A percentile compares a stretch with the other conserved stretches of the same genome.
These are phyloP conservation scores for Ylistrum balloti DNA, from an alignment of 1,140 invertebrate genomes.

Conservation along the genomic window DNA sequence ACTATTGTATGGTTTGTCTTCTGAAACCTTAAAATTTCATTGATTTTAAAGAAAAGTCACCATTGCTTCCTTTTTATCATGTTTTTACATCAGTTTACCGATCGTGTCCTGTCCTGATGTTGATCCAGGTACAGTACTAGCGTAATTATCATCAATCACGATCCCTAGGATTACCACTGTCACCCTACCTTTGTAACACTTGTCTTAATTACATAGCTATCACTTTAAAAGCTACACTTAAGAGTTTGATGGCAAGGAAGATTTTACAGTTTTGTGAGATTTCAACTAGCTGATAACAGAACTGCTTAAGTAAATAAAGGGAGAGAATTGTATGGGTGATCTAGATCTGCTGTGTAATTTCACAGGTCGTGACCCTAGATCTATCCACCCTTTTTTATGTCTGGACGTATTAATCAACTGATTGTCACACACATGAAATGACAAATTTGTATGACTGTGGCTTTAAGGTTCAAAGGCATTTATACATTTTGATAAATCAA, in stretches of 20 bases:
- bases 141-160: no score
- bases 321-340: neutral
- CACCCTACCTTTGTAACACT: neutral
- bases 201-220: neutral
- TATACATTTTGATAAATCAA: neutral
- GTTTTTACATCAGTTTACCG: no score
- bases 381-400: neutral
- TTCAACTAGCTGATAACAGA: constrained; percentile 17
- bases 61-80: no score
- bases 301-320: constrained; percentile 2
- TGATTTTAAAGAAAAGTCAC: no score
- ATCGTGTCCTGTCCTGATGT: no score
- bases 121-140: no score
- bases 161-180: neutral
- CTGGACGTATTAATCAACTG: no score
- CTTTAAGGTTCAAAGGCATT: neutral
- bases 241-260: neutral
- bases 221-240: neutral
- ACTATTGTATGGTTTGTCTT: no score
- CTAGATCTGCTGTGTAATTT: constrained; percentile 26
- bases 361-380: constrained; percentile 5
- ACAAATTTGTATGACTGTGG: neutral
- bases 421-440: neutral
- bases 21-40: no score
- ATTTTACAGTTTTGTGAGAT: neutral